Base-by-base conservation (phyloP, 2,888 invertebrate genomes). In the Theristus sp. region DNA sequence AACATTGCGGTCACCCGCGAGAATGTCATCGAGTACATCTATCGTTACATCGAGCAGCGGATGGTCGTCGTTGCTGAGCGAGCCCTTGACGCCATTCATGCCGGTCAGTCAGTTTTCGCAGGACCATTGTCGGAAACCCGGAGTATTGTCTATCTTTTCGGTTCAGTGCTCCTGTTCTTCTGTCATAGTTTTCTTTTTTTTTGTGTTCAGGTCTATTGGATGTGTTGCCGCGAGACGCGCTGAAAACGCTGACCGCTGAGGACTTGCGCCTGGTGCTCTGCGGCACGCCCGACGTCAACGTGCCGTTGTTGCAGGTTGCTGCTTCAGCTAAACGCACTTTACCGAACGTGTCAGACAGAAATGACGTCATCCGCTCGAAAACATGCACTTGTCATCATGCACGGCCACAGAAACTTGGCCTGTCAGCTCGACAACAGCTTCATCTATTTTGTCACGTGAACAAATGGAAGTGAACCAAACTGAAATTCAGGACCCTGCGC, bases 121-220 rank as follows among this genome's bases (percentile, higher is more conserved):
- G n/a, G n/a, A n/a, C n/a, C n/a, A n/a, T n/a, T n/a, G n/a, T n/a
- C n/a, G n/a, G n/a, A n/a, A n/a, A n/a, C n/a, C n/a, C n/a, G n/a
- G n/a, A n/a, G n/a, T n/a, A 6, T 13, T 38, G 38, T 13, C 38
- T 6, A 13, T 17, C 6, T 38, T 6, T 17, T 17, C 38, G 17
- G 17, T 6, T 38, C 38, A 17, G 38, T 38, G 38, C 17, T 38
- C 10, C 17, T 38, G 38, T 38, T 38, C 10, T 38, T 38, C 38
- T 38, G 38, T 38, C n/a, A n/a, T n/a, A n/a, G n/a, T n/a, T n/a
- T n/a, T n/a, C n/a, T n/a, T n/a, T n/a, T n/a, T n/a, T n/a, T n/a
- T n/a, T n/a, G n/a, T n/a, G n/a, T n/a, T n/a, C n/a, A n/a, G 98
- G 98, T 29, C 88, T 99, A 17, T 86, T 89, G 69, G 98, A 99